Evolutionary conservation across 1,140 invertebrate genomes (phyloP).

Genomic region (Lepeophtheirus salmonis): DNA sequence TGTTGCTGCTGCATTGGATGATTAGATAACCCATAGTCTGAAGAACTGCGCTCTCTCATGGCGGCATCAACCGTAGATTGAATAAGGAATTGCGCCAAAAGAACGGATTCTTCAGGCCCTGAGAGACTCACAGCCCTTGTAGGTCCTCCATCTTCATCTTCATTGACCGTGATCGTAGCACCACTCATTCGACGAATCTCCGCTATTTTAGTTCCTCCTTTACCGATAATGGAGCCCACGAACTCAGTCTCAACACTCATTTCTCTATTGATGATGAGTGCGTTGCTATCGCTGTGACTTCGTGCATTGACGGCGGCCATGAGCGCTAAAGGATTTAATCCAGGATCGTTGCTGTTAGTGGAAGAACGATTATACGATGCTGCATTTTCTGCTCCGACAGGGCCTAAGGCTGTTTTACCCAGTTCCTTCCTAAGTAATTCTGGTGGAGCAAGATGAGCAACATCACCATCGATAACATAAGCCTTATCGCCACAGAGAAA

Average conservation of each 20-base stretch:
- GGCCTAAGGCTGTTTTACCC: background rate
- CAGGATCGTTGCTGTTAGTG: background rate
- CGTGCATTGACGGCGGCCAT: constrained; percentile 6
- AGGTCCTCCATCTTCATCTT: background rate
- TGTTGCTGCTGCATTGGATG: no score
- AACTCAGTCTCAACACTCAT: background rate
- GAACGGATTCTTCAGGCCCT: constrained; percentile 6
- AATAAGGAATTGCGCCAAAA: constrained; percentile 13
- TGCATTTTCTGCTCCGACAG: background rate
- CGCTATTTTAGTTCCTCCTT: constrained; percentile 19
- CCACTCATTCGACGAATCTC: constrained; percentile 20
- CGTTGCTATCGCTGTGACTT: no score
- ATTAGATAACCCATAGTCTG: background rate
- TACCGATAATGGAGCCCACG: constrained; percentile 35
- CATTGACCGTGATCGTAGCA: background rate
- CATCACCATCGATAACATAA: constrained; percentile 5
- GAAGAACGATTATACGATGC: no score
- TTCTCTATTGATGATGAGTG: background rate
- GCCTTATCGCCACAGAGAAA: constrained; percentile 1
- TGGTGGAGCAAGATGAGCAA: constrained; percentile 7
- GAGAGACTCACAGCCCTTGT: background rate
- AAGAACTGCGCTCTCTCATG: background rate
- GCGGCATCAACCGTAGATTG: constrained; percentile 10
- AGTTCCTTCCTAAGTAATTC: constrained; percentile 1
- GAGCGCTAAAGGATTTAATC: constrained; percentile 3